These are phyloP conservation scores for Protosalanx chinensis DNA, from an alignment of 2,797 vertebrate genomes.

Conservation along the genomic window DNA sequence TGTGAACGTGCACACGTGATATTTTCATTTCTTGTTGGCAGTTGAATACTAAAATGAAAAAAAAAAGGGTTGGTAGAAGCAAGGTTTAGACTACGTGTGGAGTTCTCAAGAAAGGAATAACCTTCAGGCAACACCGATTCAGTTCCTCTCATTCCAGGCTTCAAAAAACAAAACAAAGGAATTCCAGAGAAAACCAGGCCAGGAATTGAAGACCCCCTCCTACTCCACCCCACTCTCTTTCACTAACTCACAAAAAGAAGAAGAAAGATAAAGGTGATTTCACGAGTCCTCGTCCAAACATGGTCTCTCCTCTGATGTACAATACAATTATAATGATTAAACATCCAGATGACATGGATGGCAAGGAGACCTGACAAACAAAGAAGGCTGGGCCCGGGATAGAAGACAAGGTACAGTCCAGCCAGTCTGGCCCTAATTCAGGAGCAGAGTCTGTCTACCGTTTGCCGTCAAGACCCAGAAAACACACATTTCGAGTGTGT, in stretches of 20 bases:
- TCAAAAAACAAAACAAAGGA: conserved; percentile 78
- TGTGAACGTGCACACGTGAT: conserved; percentile 28
- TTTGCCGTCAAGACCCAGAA: conserved; percentile 20
- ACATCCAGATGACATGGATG: conserved; percentile 46
- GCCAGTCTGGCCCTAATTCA: conserved; percentile 35
- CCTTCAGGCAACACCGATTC: conserved; percentile 70
- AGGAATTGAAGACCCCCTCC: conserved; percentile 62
- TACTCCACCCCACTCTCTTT: conserved; percentile 31
- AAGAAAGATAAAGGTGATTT: conserved; percentile 53
- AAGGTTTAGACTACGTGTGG: conserved; percentile 25
- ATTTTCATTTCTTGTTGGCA: neutral
- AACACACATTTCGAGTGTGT: neutral
- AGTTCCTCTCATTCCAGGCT: conserved; percentile 70
- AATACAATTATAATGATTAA: conserved; percentile 60
- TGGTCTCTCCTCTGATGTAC: conserved; percentile 43
- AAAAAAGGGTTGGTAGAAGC: neutral
- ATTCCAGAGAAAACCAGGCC: conserved; percentile 77
- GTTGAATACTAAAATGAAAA: neutral
- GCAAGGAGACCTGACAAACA: neutral
- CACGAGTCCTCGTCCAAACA: conserved; percentile 49
- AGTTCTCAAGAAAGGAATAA: conserved; percentile 65
- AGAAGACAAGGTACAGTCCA: neutral
- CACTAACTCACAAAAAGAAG: conserved; percentile 2
- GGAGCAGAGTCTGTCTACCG: conserved; percentile 30
- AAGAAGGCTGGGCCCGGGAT: conserved; percentile 10